phyloP scores from a whole-genome alignment of 2,888 invertebrate species.

The Agrotis segetum region DNA sequence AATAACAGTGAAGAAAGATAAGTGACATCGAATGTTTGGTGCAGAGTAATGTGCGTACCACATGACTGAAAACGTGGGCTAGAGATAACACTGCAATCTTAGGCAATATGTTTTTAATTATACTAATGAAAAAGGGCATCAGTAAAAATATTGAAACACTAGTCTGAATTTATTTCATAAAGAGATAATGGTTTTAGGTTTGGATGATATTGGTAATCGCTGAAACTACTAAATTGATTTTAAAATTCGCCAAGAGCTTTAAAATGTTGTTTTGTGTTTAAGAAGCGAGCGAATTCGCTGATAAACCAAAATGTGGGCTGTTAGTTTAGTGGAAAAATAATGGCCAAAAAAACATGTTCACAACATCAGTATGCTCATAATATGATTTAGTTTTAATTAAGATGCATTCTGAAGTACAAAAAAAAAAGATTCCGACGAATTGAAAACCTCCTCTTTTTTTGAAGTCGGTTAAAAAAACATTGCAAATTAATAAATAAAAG shows the following conservation, averaged over 20 bases:
- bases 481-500: too few relatives aligned
- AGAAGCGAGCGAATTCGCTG: too few relatives aligned
- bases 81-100: slow-evolving; percentile 28
- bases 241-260: not conserved
- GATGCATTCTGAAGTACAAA: too few relatives aligned
- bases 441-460: too few relatives aligned
- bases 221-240: not conserved
- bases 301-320: too few relatives aligned
- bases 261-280: not conserved
- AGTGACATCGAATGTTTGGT: slow-evolving; percentile 25
- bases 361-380: too few relatives aligned
- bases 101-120: slow-evolving; percentile 18
- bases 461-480: too few relatives aligned
- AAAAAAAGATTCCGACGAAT: too few relatives aligned
- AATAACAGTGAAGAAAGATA: slow-evolving; percentile 39
- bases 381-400: too few relatives aligned
- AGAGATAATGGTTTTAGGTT: not conserved
- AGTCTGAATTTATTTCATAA: not conserved
- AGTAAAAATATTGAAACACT: slow-evolving; percentile 11
- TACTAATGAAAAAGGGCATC: not conserved
- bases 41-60: slow-evolving; percentile 18
- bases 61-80: slow-evolving; percentile 35
- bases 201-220: not conserved
- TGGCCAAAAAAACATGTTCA: too few relatives aligned
- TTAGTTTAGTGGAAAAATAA: too few relatives aligned